Percentiles rank a stretch among this genome's conserved stretches.
These are phyloP conservation scores for Azemiops feae DNA, from an alignment of 2,113 vertebrate species.

Conservation along the genomic window DNA sequence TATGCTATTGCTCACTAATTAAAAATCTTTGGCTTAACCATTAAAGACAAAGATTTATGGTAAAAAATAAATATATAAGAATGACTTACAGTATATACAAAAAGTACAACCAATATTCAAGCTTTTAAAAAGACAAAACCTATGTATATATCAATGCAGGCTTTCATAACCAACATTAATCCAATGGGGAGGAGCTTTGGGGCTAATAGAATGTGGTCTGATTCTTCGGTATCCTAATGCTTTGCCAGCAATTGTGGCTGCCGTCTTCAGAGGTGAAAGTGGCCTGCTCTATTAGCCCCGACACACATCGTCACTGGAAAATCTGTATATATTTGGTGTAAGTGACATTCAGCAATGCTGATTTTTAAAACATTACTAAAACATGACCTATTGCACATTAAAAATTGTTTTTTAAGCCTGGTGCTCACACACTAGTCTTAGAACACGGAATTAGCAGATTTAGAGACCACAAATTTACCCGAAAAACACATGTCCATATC, in stretches of 20 bases:
- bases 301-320: not conserved
- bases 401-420: constrained; percentile 48
- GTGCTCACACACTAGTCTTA: constrained; percentile 31
- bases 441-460: constrained; percentile 20
- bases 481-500: constrained; percentile 13
- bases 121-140: constrained; percentile 56
- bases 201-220: not conserved
- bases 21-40: constrained; percentile 74
- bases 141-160: constrained; percentile 33
- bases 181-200: not conserved
- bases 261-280: not conserved
- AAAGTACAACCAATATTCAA: constrained; percentile 72
- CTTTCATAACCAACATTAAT: not conserved
- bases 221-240: not conserved
- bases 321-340: constrained; percentile 55
- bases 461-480: constrained; percentile 27
- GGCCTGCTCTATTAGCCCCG: not conserved
- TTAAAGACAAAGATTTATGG: constrained; percentile 67
- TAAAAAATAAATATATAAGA: constrained; percentile 88
- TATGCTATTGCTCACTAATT: constrained; percentile 46
- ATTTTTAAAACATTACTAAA: constrained; percentile 39
- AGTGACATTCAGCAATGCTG: constrained; percentile 43
- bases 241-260: not conserved
- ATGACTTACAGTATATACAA: constrained; percentile 79
- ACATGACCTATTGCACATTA: constrained; percentile 65